Evolutionary conservation across 1,140 invertebrate species (phyloP).

Genomic region (Amphibalanus amphitrite): DNA sequence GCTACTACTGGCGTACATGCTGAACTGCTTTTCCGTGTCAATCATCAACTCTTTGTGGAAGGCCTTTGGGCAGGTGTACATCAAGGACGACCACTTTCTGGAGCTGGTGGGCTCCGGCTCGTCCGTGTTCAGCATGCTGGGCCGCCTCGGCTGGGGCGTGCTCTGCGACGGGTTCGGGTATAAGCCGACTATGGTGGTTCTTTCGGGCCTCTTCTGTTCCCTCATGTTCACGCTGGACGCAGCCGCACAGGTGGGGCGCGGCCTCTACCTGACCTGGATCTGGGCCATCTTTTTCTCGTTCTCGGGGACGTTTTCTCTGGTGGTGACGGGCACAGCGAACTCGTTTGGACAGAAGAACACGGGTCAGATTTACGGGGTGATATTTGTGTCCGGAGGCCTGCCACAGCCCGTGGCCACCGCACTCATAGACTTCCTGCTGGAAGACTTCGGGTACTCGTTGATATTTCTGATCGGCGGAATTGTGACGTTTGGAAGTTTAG

Average conservation of each 20-base stretch:
- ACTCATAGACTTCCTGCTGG: no score
- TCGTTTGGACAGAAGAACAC: conserved; percentile 18
- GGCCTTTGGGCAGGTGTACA: conserved; percentile 32
- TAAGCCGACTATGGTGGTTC: no score
- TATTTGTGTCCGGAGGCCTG: no score
- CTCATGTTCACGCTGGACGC: conserved; percentile 15
- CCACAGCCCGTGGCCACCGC: no score
- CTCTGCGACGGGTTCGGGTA: conserved; percentile 23
- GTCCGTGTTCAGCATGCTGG: conserved; percentile 30
- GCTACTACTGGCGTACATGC: conserved; percentile 26
- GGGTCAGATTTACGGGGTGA: no score
- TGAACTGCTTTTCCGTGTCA: conserved; percentile 25
- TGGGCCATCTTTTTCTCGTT: conserved; percentile 24
- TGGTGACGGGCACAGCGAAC: conserved; percentile 21
- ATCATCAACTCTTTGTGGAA: conserved; percentile 31
- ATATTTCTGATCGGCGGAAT: no score
- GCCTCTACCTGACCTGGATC: conserved; percentile 19
- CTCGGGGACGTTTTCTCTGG: conserved; percentile 22
- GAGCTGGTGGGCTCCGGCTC: conserved; percentile 29
- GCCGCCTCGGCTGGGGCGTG: conserved; percentile 29
- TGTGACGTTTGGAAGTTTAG: no score
- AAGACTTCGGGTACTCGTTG: no score
- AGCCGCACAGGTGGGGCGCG: conserved; percentile 21
- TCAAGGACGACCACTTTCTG: conserved; percentile 30
- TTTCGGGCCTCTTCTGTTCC: not conserved